Evolutionary conservation across 2,888 invertebrate genomes (phyloP), one percentile per base, ranked within the genome.

Genomic region (Hypomecis punctinalis): DNA sequence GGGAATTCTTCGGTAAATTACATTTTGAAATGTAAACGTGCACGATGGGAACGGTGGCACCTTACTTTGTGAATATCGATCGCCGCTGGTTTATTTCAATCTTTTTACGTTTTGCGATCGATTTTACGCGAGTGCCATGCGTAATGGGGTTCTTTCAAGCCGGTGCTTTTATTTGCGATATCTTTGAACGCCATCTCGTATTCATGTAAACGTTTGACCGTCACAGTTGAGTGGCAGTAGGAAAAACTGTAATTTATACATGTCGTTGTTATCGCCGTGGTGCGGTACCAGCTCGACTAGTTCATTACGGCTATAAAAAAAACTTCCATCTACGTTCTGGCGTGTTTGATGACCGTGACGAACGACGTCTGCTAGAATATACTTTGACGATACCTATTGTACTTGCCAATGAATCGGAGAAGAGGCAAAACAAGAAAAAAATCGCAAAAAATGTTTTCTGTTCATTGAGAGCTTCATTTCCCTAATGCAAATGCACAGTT

Each of bases 1-100:
- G 89, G 91, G 90, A 91, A 91, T 91, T 91, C 91, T 84, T 89
- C 78, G 79, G 88, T 89, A 90, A 89, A 87, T 89, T 87, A 86
- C 90, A 89, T 91, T 91, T 92, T 91, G 90, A 91, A 91, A 89
- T 89, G 84, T 85, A 81, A 85, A 86, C 80, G 68, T 80, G 72
- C 74, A 78, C 76, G 79, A 77, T 84, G 78, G 78, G 81, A 84
- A 80, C 81, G 73, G 72, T 72, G 75, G 79, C 76, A 71, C 76
- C 73, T 81, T 81, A 80, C 89, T 84, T 79, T 81, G 82, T 89
- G 90, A 83, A 89, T 88, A 84, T 86, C 85, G 86, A 89, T 78
- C 81, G 63, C 77, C 76, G 83, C 74, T 84, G 82, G 82, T 78
- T 80, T 85, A 84, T 83, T 84, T 83, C 78, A 83, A 86, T 87